Conservation (phyloP, 2,888 invertebrate genomes). For the Willowsia nigromaculata region DNA sequence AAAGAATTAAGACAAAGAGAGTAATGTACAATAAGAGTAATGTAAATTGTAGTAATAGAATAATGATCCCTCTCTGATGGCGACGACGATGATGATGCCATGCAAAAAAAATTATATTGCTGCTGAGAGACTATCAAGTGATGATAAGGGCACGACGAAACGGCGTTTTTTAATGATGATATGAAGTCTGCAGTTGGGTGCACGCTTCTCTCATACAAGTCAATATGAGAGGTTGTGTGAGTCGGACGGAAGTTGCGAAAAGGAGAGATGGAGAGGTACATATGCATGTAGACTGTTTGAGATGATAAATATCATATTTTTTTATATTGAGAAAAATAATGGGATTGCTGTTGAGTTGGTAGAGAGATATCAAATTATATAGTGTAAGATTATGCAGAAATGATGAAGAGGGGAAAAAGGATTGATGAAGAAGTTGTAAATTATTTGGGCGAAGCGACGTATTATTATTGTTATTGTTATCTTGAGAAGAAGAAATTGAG, state of each 20-base stretch:
- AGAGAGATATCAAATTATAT: too few relatives aligned
- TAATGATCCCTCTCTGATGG: too few relatives aligned
- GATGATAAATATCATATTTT: neutral
- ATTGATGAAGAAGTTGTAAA: neutral
- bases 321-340: neutral
- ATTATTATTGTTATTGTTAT: neutral
- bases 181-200: neutral
- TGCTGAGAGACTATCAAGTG: neutral
- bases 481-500: slow-evolving; percentile 2
- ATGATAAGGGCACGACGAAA: neutral
- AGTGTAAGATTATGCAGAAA: neutral
- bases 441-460: neutral
- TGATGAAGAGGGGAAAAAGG: neutral
- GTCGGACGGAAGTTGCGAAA: slow-evolving; percentile 14
- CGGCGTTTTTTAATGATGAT: neutral
- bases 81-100: too few relatives aligned
- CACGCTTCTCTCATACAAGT: neutral
- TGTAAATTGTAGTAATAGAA: too few relatives aligned
- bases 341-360: neutral
- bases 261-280: neutral
- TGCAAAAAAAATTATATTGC: neutral
- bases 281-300: neutral
- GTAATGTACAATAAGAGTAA: too few relatives aligned
- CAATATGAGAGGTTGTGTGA: neutral
- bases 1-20: too few relatives aligned